A percentile compares a stretch with the other conserved stretches of the same genome.
Conservation (phyloP, 1,140 invertebrate genomes). For the Ephestia elutella region DNA sequence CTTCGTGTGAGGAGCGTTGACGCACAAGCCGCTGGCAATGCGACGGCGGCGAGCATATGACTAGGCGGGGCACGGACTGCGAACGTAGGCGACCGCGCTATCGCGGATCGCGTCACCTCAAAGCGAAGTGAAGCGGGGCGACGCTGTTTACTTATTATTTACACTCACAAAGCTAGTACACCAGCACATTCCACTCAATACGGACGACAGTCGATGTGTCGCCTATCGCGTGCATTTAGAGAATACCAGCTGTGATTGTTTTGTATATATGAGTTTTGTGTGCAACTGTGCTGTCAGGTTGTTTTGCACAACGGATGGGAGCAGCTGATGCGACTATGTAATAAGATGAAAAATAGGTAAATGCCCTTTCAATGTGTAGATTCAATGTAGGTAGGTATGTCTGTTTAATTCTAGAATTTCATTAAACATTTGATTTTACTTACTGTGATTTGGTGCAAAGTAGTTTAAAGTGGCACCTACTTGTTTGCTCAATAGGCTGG, state of each 20-base stretch:
- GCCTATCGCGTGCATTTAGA: conserved; percentile 53
- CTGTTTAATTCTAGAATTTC: background rate
- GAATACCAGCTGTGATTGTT: conserved; percentile 34
- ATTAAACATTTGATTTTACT: background rate
- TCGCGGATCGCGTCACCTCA: conserved; percentile 40
- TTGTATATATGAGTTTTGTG: conserved; percentile 43
- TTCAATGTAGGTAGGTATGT: background rate
- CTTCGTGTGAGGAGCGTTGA: conserved; percentile 30
- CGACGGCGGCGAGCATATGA: conserved; percentile 48
- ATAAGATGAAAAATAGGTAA: conserved; percentile 73
- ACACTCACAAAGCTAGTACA: conserved; percentile 55
- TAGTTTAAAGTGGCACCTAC: conserved; percentile 32
- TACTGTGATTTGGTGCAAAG: conserved; percentile 9
- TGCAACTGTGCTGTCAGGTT: conserved; percentile 26
- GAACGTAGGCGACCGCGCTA: conserved; percentile 39
- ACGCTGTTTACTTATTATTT: conserved; percentile 63
- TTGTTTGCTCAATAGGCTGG: conserved; percentile 13
- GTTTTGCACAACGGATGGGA: conserved; percentile 45
- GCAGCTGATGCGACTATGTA: conserved; percentile 56
- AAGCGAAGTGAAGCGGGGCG: conserved; percentile 46
- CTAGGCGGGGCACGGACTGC: conserved; percentile 46
- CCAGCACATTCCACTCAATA: conserved; percentile 60
- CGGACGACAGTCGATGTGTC: conserved; percentile 39
- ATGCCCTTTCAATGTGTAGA: conserved; percentile 9
- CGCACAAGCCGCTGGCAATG: conserved; percentile 41